Base-by-base conservation (phyloP, 2,113 vertebrate species). In the Pygoscelis adeliae region DNA sequence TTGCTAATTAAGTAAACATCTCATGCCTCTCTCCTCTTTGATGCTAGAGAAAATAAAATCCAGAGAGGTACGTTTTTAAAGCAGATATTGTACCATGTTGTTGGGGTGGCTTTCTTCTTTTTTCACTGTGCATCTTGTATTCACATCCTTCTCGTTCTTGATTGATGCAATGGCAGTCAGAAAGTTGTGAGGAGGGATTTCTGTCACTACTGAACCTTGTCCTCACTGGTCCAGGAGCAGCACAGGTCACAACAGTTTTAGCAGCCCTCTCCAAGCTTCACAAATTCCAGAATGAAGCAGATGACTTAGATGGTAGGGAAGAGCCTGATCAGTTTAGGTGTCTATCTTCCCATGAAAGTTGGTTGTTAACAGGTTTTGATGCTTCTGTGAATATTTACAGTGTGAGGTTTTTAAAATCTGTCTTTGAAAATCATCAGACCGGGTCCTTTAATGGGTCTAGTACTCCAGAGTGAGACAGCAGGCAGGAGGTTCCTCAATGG, bases 221-320 rank as follows among this genome's bases (percentile, higher is more conserved):
- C 11, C 10, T 70, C 1, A 0, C 9, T 44, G 14, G 14, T n/a
- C 16, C 16, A 42, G 34, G 18, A 36, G 15, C 23, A 78, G 11
- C 32, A 63, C 13, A 46, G 11, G 10, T 36, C 46, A 47, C n/a
- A 92, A 23, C 4, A 38, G 4, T 30, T 95, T 77, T 44, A 47
- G 15, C 13, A 63, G 18, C 4, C 10, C 22, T 69, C 23, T 58
- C 10, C 27, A 79, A 25, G 13, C 18, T 67, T 87, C 27, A 47
- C 25, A 63, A 38, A 58, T 67, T 76, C 27, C n/a, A 34, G 40
- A 85, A 63, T 5, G 6, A 42, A 84, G 11, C 15, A 19, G 8
- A 17, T 55, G 19, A 46, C 30, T 83, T 25, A n/a, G 11, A 52
- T 1, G 1, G 3, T 34, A 67, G 15, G 14, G 26, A 81, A n/a